Evolutionary conservation across 2,797 vertebrate species (phyloP).

Genomic region (Lacerta viridis): DNA sequence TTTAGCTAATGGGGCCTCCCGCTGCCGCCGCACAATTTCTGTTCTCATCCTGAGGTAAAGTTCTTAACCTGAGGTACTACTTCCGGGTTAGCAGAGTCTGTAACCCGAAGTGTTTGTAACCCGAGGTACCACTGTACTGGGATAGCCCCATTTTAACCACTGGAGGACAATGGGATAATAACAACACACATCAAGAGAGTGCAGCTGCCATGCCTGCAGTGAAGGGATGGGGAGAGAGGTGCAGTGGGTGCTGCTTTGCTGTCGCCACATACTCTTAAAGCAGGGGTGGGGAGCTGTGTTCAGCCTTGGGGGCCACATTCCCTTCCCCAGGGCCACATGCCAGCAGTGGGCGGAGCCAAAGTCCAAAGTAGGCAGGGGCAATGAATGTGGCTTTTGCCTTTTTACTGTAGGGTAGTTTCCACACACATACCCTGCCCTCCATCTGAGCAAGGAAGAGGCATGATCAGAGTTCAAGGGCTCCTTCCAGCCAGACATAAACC

Average conservation of each 20-base stretch:
- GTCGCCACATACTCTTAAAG: background rate
- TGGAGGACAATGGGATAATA: background rate
- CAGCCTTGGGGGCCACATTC: background rate
- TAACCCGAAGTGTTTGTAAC: no score
- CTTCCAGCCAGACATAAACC: no score
- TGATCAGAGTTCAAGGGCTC: no score
- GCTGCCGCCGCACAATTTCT: no score
- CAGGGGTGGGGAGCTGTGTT: background rate
- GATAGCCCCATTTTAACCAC: background rate
- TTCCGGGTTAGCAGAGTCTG: no score
- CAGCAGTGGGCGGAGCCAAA: background rate
- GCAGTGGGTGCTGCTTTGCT: background rate
- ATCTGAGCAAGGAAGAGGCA: no score
- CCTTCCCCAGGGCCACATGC: background rate
- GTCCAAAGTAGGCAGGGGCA: background rate
- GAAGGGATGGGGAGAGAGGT: background rate
- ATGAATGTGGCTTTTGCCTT: no score
- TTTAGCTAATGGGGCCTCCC: no score
- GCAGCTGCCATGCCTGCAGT: background rate
- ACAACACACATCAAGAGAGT: background rate
- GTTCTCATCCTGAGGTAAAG: no score
- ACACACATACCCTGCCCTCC: no score
- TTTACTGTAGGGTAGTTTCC: no score
- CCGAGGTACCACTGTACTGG: background rate
- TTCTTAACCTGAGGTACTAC: no score